Evolutionary conservation across 2,113 vertebrate species (phyloP), one percentile per base, ranked within the genome.

Genomic region (Mola mola): DNA sequence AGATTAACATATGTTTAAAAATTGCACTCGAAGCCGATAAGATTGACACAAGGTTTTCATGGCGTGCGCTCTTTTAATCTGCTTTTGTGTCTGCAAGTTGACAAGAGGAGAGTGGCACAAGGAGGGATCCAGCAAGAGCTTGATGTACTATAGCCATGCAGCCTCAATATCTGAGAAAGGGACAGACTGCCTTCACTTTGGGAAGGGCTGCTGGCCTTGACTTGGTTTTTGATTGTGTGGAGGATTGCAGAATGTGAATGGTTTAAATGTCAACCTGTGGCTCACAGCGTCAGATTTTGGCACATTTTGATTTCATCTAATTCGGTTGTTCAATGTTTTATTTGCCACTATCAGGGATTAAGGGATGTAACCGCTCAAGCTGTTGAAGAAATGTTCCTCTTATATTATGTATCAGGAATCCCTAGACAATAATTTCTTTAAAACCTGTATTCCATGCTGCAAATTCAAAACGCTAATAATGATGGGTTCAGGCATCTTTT

Each of bases 1-100:
- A 91, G 91, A 92, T 93, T 92, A 92, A 91, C 90, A 92, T 92
- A 92, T 83, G 89, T 89, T 91, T 89, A 92, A 92, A 91, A 91
- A 91, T 79, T 83, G 88, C 90, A 84, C 91, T 89, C 66, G 46
- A 86, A 78, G 75, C 58, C 76, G 90, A 93, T 91, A 91, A 91
- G 88, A 91, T 91, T 90, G 89, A 91, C 85, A 83, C 74, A 56
- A 55, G 86, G 68, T 76, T 91, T 89, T 90, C 88, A 87, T 87
- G 83, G 76, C 76, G 61, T 25, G 1, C 50, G 50, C 66, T 72
- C 64, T 60, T 75, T 83, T 86, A 86, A 86, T 88, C 87, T 87
- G 80, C 82, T 73, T 89, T 84, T 88, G 83, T 88, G 80, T 87
- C 75, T 77, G 72, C 57, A 40, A 78, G 78, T 82, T 77, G 55